Percentiles rank a stretch among this genome's conserved stretches.
phyloP scores from a whole-genome alignment of 1,140 invertebrate species.

The Drosophila eugracilis region DNA sequence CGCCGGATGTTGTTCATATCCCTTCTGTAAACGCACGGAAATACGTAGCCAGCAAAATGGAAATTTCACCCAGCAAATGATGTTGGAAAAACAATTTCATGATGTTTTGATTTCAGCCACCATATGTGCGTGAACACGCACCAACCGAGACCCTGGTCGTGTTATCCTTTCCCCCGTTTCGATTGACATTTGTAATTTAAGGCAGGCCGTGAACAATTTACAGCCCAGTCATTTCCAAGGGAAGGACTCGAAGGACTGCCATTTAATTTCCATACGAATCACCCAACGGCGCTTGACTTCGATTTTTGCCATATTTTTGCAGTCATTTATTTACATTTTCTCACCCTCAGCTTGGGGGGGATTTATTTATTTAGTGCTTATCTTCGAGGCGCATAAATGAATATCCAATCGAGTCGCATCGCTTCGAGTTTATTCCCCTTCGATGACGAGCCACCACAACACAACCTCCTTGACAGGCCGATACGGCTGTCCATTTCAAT shows the following conservation, averaged over 20 bases:
- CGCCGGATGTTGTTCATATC: slow-evolving; percentile 82
- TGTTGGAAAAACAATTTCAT: slow-evolving; percentile 82
- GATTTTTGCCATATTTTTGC: slow-evolving; percentile 70
- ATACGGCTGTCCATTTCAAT: slow-evolving; percentile 58
- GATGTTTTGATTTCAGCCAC: slow-evolving; percentile 76
- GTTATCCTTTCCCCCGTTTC: slow-evolving; percentile 35
- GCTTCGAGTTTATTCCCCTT: slow-evolving; percentile 66
- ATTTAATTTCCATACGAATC: slow-evolving; percentile 60
- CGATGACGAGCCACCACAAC: slow-evolving; percentile 46
- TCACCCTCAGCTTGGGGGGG: slow-evolving; percentile 13
- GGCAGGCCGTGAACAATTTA: slow-evolving; percentile 62
- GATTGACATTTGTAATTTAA: slow-evolving; percentile 79
- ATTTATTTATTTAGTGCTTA: slow-evolving; percentile 82
- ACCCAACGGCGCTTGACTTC: slow-evolving; percentile 45
- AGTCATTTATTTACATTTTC: slow-evolving; percentile 81
- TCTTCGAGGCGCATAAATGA: slow-evolving; percentile 79
- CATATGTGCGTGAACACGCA: slow-evolving; percentile 71
- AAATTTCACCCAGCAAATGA: slow-evolving; percentile 61
- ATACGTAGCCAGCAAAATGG: slow-evolving; percentile 63
- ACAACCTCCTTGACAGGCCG: slow-evolving; percentile 18
- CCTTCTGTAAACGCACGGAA: slow-evolving; percentile 80
- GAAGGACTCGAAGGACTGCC: slow-evolving; percentile 20
- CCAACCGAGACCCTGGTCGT: slow-evolving; percentile 10
- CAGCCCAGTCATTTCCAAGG: slow-evolving; percentile 21
- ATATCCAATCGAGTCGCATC: slow-evolving; percentile 70